Base-by-base conservation (phyloP, 2,113 vertebrate species). In the Campylomormyrus tamandua region DNA sequence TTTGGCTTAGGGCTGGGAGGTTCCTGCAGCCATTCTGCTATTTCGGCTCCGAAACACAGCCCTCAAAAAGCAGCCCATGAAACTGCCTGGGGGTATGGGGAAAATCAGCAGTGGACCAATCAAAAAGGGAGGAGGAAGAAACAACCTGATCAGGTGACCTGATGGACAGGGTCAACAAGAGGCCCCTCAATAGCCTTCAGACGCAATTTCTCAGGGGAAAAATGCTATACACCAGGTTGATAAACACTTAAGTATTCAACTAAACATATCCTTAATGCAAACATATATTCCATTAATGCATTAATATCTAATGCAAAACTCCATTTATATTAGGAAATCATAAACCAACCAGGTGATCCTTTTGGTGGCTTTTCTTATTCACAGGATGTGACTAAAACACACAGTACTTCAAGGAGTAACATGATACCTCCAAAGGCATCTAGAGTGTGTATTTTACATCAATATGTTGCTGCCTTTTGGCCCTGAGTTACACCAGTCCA, bases 261-360 rank as follows among this genome's bases (percentile, higher is more conserved):
- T 48, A 84, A 48, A 48, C 42, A 46, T 24, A 9, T 45, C 39
- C 83, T 48, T 48, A 84, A 48, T 48, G 39, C 45, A 46, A n/a
- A 84, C 83, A 84, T 21, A 46, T 46, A 27, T 83, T 21, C 39
- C 83, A 84, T 84, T 84, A 84, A n/a, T 84, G 39, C 83, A 84
- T 84, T 84, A 48, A 48, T 84, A 84, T 48, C 2, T 46, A 84
- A 84, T 84, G 45, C 19, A 84, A 84, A 84, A 48, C 35, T 17
- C 2, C 3, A 11, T 46, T 84, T n/a, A 84, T 46, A 48, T 84
- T 39, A 48, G 9, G 3, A 84, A 46, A 46, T 24, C 39, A 4
- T 46, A 48, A 21, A 24, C 39, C 8, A 48, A 45, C 19, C 45
- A 48, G 45, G 21, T 84, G 15, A 45, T 46, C 19, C 8, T 83